Percentiles rank a stretch among this genome's conserved stretches.
phyloP scores from a whole-genome alignment of 2,888 invertebrate genomes.

The Meiosimyza decipiens region DNA sequence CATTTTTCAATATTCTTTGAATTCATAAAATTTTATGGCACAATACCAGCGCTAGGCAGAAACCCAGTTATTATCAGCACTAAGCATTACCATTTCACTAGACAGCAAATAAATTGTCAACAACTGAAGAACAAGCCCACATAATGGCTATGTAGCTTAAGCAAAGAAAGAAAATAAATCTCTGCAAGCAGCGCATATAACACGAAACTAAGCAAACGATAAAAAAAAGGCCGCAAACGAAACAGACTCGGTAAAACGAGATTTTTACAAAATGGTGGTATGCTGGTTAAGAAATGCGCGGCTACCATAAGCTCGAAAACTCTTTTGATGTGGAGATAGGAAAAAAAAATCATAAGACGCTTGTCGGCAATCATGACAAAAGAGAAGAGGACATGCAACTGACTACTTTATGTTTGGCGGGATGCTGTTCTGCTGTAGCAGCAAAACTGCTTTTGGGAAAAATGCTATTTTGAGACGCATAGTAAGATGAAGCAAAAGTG shows the following conservation, averaged over 20 bases:
- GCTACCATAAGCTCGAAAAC: neutral
- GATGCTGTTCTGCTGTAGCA: neutral
- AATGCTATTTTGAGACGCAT: neutral
- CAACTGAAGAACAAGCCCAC: no score
- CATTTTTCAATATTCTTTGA: no score
- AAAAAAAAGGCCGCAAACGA: no score
- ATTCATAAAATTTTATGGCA: no score
- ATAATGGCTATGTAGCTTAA: no score
- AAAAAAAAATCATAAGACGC: neutral
- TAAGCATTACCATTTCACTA: no score
- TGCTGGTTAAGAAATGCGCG: neutral
- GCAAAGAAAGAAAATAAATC: no score
- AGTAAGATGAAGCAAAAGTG: neutral
- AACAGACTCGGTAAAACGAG: neutral
- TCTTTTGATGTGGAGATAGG: neutral
- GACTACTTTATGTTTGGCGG: neutral
- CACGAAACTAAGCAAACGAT: neutral
- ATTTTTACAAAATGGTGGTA: neutral
- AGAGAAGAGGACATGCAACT: neutral
- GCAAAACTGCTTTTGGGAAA: neutral
- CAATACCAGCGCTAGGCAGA: no score
- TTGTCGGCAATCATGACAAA: neutral
- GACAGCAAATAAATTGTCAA: no score
- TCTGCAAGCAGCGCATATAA: slow-evolving; percentile 1
- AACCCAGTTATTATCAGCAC: no score